Evolutionary conservation across 2,797 vertebrate species (phyloP), one percentile per base, ranked within the genome.

Genomic region (Gouania willdenowi): DNA sequence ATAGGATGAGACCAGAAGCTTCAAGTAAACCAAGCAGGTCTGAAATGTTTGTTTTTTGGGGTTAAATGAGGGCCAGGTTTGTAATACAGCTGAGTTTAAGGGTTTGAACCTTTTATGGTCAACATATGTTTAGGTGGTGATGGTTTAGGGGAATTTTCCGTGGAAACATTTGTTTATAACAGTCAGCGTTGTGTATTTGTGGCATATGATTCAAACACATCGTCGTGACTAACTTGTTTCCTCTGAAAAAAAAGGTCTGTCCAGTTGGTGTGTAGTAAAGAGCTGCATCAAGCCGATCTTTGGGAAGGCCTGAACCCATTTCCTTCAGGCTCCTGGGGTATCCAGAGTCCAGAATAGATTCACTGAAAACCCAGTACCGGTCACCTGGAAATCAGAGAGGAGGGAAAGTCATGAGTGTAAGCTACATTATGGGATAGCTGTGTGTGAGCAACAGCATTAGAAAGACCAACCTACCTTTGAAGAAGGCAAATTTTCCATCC

Each of bases 401-500:
- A 0, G 11, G 2, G 19, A 8, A 5, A n/a, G 20, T 1, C 6
- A 19, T 23, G 15, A 18, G 17, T 11, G 18, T 32, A 1, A 30
- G 8, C 4, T 13, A 43, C 44, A 29, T 0, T 0, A 8, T 17
- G 19, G 2, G 2, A 6, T 1, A 3, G 34, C 18, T 17, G 41
- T n/a, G n/a, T n/a, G n/a, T n/a, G n/a, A n/a, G n/a, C n/a, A n/a
- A n/a, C n/a, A n/a, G n/a, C n/a, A n/a, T n/a, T n/a, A n/a, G n/a
- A n/a, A n/a, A n/a, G n/a, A n/a, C n/a, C n/a, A 50, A 39, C 2
- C 1, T 1, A 38, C 94, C 94, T 91, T 94, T 95, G 66, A 95
- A 96, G 75, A 96, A 96, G 36, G 87, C 90, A 69, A 96, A 96
- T 60, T 92, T 93, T 9, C 92, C 93, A 40, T 95, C 92, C 43